phyloP scores from a whole-genome alignment of 2,797 vertebrate genomes.

The Otolemur crassicaudatus region DNA sequence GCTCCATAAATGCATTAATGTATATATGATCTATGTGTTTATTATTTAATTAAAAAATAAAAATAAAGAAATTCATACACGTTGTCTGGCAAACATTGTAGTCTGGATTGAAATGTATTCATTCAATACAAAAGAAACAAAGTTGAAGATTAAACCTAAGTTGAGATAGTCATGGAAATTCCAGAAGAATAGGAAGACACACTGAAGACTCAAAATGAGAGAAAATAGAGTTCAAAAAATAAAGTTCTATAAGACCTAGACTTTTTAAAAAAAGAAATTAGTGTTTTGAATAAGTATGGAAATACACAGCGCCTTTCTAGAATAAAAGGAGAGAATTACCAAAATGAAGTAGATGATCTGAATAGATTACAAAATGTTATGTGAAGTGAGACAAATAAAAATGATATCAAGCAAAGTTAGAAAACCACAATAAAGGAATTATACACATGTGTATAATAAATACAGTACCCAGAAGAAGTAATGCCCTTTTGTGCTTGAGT shows the following conservation, averaged over 20 bases:
- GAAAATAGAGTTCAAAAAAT: not conserved
- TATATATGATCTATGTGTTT: no score
- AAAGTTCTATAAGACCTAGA: not conserved
- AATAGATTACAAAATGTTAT: not conserved
- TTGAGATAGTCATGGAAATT: not conserved
- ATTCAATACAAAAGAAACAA: not conserved
- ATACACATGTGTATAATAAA: not conserved
- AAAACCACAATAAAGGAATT: not conserved
- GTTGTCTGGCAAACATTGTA: not conserved
- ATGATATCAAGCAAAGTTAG: not conserved
- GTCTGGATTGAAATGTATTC: not conserved
- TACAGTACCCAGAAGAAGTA: no score
- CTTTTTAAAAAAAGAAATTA: not conserved
- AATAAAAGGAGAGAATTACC: not conserved
- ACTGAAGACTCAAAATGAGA: not conserved
- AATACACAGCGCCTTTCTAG: not conserved
- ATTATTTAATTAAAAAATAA: no score
- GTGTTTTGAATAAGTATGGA: not conserved
- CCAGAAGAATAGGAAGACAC: not conserved
- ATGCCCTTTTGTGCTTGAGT: no score
- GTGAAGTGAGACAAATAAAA: not conserved
- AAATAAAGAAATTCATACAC: not conserved
- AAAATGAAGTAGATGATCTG: not conserved
- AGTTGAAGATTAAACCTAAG: not conserved
- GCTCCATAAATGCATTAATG: no score